A percentile compares a stretch with the other conserved stretches of the same genome.
Conservation (phyloP, 1,140 invertebrate species). For the Drosophila yakuba region DNA sequence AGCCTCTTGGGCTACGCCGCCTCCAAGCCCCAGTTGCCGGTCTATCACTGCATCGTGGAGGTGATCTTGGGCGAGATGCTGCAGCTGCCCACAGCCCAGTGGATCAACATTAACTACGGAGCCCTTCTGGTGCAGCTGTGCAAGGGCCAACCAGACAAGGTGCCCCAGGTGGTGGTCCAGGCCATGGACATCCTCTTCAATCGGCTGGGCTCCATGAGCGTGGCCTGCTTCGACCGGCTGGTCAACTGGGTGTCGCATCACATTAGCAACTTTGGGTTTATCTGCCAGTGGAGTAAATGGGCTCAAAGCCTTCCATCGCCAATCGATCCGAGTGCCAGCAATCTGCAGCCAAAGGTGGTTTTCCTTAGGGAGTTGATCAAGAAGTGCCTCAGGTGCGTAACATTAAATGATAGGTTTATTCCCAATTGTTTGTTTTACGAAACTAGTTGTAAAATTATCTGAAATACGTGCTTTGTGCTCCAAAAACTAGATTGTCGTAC, state of each 20-base stretch:
- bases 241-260: slow-evolving; percentile 99
- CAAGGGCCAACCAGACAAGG: slow-evolving; percentile 96
- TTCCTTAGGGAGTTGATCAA: slow-evolving; percentile 94
- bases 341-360: slow-evolving; percentile 95
- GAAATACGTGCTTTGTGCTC: neutral
- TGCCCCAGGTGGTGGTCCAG: slow-evolving; percentile 98
- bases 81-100: slow-evolving; percentile 93
- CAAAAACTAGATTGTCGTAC: slow-evolving; percentile 93
- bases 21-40: slow-evolving; percentile 95
- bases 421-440: too few species aligned
- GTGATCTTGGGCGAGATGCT: slow-evolving; percentile 97
- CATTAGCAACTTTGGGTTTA: slow-evolving; percentile 99
- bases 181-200: slow-evolving; percentile 98
- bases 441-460: neutral
- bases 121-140: slow-evolving; percentile 98
- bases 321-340: slow-evolving; percentile 84
- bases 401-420: too few species aligned
- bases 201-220: slow-evolving; percentile 97
- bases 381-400: slow-evolving; percentile 14
- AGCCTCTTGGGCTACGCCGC: slow-evolving; percentile 92
- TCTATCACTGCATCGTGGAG: slow-evolving; percentile 99
- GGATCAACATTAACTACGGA: slow-evolving; percentile 96
- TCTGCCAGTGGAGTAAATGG: slow-evolving; percentile 90
- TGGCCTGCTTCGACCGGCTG: slow-evolving; percentile 97
- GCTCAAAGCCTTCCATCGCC: neutral